phyloP scores from a whole-genome alignment of 2,797 vertebrate genomes.

The Coluber constrictor region DNA sequence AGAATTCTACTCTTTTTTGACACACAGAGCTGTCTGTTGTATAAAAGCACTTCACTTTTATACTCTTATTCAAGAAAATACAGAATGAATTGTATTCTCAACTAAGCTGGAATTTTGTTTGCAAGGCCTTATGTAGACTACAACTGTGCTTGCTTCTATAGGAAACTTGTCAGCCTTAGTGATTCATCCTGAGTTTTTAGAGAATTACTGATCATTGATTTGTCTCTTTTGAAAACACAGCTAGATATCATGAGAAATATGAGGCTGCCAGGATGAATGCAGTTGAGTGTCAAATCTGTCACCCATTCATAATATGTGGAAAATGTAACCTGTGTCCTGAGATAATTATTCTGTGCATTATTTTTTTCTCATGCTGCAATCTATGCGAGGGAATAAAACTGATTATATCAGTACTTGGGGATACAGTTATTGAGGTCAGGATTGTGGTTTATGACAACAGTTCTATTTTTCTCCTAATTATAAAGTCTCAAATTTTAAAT shows the following conservation, averaged over 20 bases:
- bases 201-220: neutral
- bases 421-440: neutral
- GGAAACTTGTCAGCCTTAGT: neutral
- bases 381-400: too few species aligned
- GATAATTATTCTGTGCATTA: neutral
- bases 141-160: neutral
- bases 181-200: neutral
- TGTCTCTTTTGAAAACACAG: neutral
- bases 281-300: neutral
- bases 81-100: neutral
- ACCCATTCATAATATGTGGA: neutral
- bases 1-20: neutral
- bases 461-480: neutral
- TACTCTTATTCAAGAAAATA: neutral
- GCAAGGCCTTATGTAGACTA: neutral
- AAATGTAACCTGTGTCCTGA: neutral
- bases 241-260: neutral
- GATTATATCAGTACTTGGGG: neutral
- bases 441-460: neutral
- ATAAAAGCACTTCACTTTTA: conserved; percentile 1
- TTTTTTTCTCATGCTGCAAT: too few species aligned
- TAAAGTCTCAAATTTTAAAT: neutral
- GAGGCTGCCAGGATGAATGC: neutral
- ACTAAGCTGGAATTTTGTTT: neutral
- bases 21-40: neutral